Evolutionary conservation across 1,140 invertebrate genomes (phyloP).

Genomic region (Ruditapes philippinarum): DNA sequence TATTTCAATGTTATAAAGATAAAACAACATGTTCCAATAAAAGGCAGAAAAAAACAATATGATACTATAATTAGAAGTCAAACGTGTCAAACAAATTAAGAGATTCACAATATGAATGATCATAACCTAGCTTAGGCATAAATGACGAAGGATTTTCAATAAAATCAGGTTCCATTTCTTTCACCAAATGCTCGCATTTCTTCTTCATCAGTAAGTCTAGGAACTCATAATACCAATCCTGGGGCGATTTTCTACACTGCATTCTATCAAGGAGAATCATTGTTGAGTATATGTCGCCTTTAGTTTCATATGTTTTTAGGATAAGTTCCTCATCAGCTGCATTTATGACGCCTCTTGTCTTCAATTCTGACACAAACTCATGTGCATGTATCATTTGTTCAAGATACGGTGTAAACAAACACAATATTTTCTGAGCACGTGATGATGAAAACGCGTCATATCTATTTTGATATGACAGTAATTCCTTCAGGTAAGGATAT

Average conservation of each 20-base stretch:
- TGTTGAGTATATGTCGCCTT: neutral
- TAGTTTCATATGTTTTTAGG: neutral
- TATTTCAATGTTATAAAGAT: too few relatives aligned
- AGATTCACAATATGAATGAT: too few relatives aligned
- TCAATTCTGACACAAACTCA: neutral
- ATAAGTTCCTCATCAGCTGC: neutral
- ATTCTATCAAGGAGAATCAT: slow-evolving; percentile 9
- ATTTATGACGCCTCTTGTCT: neutral
- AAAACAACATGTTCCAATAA: too few relatives aligned
- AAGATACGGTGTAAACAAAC: slow-evolving; percentile 7
- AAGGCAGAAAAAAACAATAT: too few relatives aligned
- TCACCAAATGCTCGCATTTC: neutral
- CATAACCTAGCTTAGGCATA: neutral
- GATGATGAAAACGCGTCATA: neutral
- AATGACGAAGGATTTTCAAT: neutral
- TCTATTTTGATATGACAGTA: neutral
- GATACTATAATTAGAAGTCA: too few relatives aligned
- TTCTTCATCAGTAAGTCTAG: neutral
- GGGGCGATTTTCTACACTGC: neutral
- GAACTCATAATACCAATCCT: slow-evolving; percentile 33
- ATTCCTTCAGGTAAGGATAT: neutral
- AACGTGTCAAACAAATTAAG: too few relatives aligned
- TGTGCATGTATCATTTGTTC: neutral
- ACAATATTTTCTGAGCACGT: neutral
- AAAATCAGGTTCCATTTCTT: slow-evolving; percentile 22